phyloP scores from a whole-genome alignment of 2,888 invertebrate species.

The Hetaerina titia region DNA sequence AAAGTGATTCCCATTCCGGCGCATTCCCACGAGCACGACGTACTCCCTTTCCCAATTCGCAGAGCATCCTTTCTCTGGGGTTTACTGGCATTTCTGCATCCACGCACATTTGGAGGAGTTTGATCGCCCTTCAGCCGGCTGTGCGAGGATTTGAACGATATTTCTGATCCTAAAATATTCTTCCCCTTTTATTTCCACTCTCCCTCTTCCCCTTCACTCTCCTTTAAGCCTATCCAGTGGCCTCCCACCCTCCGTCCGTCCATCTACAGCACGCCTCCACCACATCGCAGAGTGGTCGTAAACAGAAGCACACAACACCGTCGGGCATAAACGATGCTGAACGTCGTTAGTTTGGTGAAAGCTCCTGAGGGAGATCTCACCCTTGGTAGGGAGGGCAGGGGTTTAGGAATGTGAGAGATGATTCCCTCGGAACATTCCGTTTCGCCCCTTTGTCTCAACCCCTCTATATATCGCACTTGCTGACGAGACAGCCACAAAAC shows the following conservation, averaged over 20 bases:
- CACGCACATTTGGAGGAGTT: neutral
- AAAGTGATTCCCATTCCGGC: neutral
- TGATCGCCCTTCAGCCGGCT: neutral
- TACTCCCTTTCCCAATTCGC: neutral
- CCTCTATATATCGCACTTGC: no score
- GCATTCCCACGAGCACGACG: neutral
- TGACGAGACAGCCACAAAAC: no score
- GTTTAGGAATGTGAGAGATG: no score
- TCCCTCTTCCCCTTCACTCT: neutral
- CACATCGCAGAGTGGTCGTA: neutral
- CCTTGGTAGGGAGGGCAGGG: no score
- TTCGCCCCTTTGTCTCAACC: no score
- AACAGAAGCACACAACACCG: neutral
- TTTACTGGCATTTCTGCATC: neutral
- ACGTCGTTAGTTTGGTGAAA: neutral
- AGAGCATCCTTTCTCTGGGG: neutral
- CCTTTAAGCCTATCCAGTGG: neutral
- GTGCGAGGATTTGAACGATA: neutral
- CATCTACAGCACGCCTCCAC: neutral
- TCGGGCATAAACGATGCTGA: neutral
- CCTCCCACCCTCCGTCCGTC: neutral
- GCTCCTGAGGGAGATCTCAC: no score
- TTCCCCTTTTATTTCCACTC: neutral
- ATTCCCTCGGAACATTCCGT: no score
- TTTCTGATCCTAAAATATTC: neutral